phyloP scores from a whole-genome alignment of 2,888 invertebrate genomes.

The Xylota sylvarum region DNA sequence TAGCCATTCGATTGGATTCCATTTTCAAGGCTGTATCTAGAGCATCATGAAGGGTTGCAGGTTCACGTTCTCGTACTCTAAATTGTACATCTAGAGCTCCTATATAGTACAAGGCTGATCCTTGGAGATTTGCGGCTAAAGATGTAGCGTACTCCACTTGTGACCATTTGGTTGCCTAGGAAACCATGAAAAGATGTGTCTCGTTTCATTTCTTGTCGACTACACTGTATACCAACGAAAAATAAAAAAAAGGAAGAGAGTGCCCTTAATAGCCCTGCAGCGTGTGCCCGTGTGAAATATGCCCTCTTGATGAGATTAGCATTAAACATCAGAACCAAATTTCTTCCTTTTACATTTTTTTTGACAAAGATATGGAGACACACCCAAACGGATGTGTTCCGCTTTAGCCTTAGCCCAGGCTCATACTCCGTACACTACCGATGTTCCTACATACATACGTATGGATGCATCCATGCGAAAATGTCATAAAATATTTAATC shows the following conservation, averaged over 20 bases:
- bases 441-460: constrained; percentile 16
- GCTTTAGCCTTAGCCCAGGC: constrained; percentile 45
- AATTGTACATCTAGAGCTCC: constrained; percentile 6
- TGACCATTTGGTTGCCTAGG: no score
- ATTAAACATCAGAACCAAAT: constrained; percentile 41
- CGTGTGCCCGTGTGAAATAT: constrained; percentile 45
- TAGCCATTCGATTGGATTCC: constrained; percentile 13
- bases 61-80: constrained; percentile 19
- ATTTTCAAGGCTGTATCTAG: constrained; percentile 8
- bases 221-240: not conserved
- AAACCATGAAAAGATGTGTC: no score
- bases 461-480: constrained; percentile 52
- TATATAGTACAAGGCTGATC: no score
- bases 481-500: constrained; percentile 71
- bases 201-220: no score
- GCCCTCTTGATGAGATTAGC: constrained; percentile 43
- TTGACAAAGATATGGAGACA: constrained; percentile 27
- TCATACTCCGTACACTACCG: constrained; percentile 13
- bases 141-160: no score
- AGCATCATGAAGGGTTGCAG: constrained; percentile 8
- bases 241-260: no score
- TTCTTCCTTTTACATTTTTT: constrained; percentile 22
- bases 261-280: constrained; percentile 13
- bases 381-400: constrained; percentile 59
- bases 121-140: no score